Evolutionary conservation across 2,113 vertebrate genomes (phyloP).

Genomic region (Laterallus jamaicensis): DNA sequence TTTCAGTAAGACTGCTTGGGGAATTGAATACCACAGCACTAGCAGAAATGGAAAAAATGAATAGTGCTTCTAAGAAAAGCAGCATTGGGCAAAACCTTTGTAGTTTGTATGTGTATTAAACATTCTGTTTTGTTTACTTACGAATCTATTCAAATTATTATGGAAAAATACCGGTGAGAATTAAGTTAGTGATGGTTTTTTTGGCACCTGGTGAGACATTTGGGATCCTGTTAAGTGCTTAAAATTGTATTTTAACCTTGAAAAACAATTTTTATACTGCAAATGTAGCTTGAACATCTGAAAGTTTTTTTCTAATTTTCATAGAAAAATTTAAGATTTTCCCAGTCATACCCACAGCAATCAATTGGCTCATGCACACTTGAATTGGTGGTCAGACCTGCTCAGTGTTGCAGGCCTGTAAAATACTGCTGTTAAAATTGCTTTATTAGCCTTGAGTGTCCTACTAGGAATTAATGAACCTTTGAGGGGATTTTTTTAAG

Average conservation of each 20-base stretch:
- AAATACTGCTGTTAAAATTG: not conserved
- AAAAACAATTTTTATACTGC: not conserved
- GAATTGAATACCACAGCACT: not conserved
- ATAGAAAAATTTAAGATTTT: not conserved
- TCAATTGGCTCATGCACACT: not conserved
- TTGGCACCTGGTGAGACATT: not conserved
- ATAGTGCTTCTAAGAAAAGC: not conserved
- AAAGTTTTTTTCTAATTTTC: too few relatives aligned
- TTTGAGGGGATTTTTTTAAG: not conserved
- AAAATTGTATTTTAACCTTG: not conserved
- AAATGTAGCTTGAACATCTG: not conserved
- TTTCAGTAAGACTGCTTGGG: not conserved
- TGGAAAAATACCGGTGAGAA: accelerated
- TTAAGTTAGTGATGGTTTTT: not conserved
- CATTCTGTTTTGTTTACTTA: not conserved
- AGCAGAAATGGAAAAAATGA: conserved; percentile 17
- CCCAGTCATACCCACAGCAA: not conserved
- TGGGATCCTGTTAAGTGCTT: not conserved
- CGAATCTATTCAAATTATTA: not conserved
- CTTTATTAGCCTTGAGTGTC: not conserved
- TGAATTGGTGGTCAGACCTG: not conserved
- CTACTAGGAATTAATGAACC: not conserved
- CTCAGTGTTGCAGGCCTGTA: not conserved
- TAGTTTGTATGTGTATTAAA: not conserved
- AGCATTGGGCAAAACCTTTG: not conserved